These are phyloP conservation scores for Drosophila cardini DNA, from an alignment of 1,140 invertebrate species.

Conservation along the genomic window DNA sequence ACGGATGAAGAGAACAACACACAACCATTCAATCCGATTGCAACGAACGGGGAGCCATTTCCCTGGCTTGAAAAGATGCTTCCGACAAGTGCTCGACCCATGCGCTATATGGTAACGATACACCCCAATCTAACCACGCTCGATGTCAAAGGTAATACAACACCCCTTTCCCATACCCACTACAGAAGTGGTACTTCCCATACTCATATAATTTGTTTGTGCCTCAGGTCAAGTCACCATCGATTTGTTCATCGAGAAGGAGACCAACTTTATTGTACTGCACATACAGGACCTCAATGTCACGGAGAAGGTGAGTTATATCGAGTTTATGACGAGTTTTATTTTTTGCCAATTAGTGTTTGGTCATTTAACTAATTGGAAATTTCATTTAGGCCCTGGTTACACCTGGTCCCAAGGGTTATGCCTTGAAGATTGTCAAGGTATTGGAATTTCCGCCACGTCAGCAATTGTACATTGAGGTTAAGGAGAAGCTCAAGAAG, in stretches of 20 bases:
- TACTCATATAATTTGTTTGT: constrained; percentile 42
- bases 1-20: constrained; percentile 88
- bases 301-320: constrained; percentile 89
- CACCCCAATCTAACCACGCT: constrained; percentile 97
- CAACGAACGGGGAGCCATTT: constrained; percentile 92
- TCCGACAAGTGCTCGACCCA: constrained; percentile 91
- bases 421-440: constrained; percentile 89
- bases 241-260: constrained; percentile 92
- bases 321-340: neutral
- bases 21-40: constrained; percentile 87
- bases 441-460: constrained; percentile 92
- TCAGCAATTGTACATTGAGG: constrained; percentile 94
- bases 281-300: constrained; percentile 96
- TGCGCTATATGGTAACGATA: constrained; percentile 94
- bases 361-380: constrained; percentile 50
- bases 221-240: constrained; percentile 92
- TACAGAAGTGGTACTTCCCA: neutral
- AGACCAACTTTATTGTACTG: constrained; percentile 95
- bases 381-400: constrained; percentile 87
- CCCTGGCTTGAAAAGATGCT: constrained; percentile 95
- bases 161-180: neutral
- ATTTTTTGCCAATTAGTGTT: constrained; percentile 35
- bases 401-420: constrained; percentile 88
- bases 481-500: constrained; percentile 91
- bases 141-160: constrained; percentile 91